phyloP scores from a whole-genome alignment of 2,113 vertebrate genomes.

The Lamprotornis superbus region DNA sequence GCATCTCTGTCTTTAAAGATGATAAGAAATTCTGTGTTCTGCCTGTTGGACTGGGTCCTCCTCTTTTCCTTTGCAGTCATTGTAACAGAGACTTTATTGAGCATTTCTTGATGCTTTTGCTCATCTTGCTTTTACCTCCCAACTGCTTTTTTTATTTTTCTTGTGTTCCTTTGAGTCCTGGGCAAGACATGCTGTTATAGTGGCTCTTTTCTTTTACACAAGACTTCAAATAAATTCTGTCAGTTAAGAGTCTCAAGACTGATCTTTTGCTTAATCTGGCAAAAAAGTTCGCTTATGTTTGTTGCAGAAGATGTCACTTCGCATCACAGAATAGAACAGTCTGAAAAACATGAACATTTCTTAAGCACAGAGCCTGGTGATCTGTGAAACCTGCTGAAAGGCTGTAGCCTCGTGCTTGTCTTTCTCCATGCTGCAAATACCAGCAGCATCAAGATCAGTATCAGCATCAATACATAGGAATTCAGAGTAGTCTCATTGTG shows the following conservation, averaged over 20 bases:
- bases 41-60: background rate
- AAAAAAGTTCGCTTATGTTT: background rate
- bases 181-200: background rate
- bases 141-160: background rate
- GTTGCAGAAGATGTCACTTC: background rate
- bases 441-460: background rate
- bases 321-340: background rate
- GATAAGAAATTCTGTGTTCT: background rate
- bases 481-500: background rate
- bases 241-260: background rate
- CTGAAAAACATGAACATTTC: background rate
- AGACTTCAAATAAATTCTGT: background rate
- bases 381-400: background rate
- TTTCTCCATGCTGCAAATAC: background rate
- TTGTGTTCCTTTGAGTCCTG: background rate
- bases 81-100: background rate
- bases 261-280: background rate
- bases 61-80: background rate
- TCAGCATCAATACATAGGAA: background rate
- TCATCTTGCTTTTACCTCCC: background rate
- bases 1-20: background rate
- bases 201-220: background rate
- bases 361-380: background rate
- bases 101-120: constrained; percentile 13
- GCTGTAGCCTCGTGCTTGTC: background rate